Evolutionary conservation across 1,140 invertebrate genomes (phyloP), one percentile per base, ranked within the genome.

Genomic region (Papilio polytes): DNA sequence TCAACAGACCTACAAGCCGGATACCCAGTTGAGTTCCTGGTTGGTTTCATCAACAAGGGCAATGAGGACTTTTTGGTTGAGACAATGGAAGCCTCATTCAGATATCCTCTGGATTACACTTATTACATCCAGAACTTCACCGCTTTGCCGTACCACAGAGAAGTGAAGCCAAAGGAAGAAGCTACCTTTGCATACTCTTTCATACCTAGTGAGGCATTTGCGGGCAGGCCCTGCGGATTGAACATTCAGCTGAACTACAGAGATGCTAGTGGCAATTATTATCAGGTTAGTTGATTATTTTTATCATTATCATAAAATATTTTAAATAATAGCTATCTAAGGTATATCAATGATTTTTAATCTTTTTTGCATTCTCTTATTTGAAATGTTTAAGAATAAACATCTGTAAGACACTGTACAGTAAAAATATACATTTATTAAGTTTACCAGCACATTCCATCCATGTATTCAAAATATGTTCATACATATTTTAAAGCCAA

Each of bases 81-180:
- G 91, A 97, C 97, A 3, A 96, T 99, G 87, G 99, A 99, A 90
- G 99, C 99, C 0, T 99, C 99, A 0, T 99, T 99, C 96, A 97
- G 99, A 87, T 99, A 99, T 91, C 98, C 99, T 22, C 98, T 99
- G 97, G 99, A 99, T 94, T 99, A 98, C 95, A 98, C 97, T 85
- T 99, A 99, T 93, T 98, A 99, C 91, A 99, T 99, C 87, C 99
- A 99, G 94, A 99, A 99, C 95, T 99, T 99, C 95, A 98, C 98
- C 0, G 97, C 98, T 1, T 96, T 99, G 86, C 96, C 97, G n/a
- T 99, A 98, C 93, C 98, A 99, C 86, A 97, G 97, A 88, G 96
- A 98, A 88, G 98, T 99, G 0, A 98, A 98, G 87, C 97, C 99
- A 0, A 97, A 97, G 77, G 97, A 99, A 86, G 98, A 99, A 95